Conservation (phyloP, 1,140 invertebrate species). For the Drosophila repletoides region DNA sequence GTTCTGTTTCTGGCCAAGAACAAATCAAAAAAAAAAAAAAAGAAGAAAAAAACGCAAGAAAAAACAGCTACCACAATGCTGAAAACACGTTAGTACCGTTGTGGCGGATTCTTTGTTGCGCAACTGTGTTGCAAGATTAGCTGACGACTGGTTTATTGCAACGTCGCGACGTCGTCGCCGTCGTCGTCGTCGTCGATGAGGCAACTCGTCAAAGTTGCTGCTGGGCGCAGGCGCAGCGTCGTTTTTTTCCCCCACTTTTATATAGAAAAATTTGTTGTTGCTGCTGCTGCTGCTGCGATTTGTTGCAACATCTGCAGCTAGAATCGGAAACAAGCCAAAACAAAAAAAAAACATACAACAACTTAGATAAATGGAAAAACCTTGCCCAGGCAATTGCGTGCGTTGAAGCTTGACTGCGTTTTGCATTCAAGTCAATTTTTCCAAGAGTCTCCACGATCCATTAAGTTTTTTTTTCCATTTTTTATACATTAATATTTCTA, state of each 20-base stretch:
- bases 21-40: background rate
- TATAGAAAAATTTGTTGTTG: constrained; percentile 26
- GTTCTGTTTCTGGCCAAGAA: constrained; percentile 31
- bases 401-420: constrained; percentile 72
- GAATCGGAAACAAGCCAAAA: constrained; percentile 64
- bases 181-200: constrained; percentile 57
- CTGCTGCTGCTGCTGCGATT: constrained; percentile 22
- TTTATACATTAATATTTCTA: constrained; percentile 8
- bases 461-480: constrained; percentile 44
- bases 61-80: constrained; percentile 45
- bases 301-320: constrained; percentile 75
- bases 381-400: constrained; percentile 56
- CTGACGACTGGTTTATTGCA: constrained; percentile 81
- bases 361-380: constrained; percentile 37
- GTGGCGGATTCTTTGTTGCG: constrained; percentile 81
- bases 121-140: constrained; percentile 82
- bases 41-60: constrained; percentile 1
- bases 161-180: constrained; percentile 27
- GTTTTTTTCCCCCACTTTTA: constrained; percentile 4
- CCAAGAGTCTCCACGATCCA: constrained; percentile 48
- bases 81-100: constrained; percentile 81
- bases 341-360: background rate
- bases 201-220: constrained; percentile 54
- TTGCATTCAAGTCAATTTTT: constrained; percentile 51
- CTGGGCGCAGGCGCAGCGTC: constrained; percentile 32